These are phyloP conservation scores for Glyptemys insculpta DNA, from an alignment of 2,797 vertebrate genomes.

Conservation along the genomic window DNA sequence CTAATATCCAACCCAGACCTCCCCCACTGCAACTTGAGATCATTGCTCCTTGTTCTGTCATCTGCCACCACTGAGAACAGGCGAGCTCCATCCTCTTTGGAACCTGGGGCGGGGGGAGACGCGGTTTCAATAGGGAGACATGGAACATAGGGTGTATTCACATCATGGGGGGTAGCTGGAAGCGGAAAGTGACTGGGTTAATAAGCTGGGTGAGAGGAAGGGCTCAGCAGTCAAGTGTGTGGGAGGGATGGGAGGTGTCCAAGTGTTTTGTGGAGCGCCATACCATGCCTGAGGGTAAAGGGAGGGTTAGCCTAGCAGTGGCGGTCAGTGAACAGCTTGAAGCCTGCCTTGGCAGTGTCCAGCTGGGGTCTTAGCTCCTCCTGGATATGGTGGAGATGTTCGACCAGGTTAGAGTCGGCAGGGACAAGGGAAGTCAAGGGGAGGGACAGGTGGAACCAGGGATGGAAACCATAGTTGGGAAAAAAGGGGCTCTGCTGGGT, in stretches of 20 bases:
- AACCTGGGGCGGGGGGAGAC: too few species aligned
- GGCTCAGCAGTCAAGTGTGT: not conserved
- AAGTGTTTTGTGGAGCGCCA: not conserved
- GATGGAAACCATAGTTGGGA: not conserved
- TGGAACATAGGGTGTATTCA: not conserved
- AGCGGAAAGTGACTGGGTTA: not conserved
- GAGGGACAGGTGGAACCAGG: not conserved
- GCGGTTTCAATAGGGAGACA: not conserved
- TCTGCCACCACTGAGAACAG: too few species aligned
- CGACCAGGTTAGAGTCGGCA: not conserved
- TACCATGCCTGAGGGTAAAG: not conserved
- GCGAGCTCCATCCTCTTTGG: too few species aligned
- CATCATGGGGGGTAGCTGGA: not conserved
- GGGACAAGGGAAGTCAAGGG: not conserved
- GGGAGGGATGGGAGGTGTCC: not conserved
- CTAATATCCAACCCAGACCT: too few species aligned
- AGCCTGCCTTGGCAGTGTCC: not conserved
- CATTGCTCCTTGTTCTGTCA: too few species aligned
- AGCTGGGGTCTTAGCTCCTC: not conserved
- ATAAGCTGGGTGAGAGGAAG: not conserved
- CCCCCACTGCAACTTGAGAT: too few species aligned
- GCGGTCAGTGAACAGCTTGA: not conserved
- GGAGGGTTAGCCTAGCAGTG: not conserved
- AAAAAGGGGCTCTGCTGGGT: not conserved
- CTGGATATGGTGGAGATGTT: not conserved